Evolutionary conservation across 2,797 vertebrate genomes (phyloP).

Genomic region (Glossophaga mutica): DNA sequence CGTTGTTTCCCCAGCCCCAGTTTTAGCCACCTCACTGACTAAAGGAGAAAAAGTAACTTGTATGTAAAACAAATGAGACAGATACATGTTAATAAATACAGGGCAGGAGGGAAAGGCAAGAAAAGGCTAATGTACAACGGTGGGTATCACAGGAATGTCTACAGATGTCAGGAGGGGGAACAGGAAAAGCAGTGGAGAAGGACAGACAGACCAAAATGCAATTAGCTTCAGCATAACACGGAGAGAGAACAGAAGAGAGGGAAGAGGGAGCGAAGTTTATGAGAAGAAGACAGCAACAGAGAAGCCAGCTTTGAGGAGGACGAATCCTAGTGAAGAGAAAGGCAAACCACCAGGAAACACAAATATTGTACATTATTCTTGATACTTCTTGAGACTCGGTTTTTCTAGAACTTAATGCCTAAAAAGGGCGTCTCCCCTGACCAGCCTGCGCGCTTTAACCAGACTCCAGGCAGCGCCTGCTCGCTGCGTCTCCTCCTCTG

Average conservation of each 20-base stretch:
- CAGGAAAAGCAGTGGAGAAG: not conserved
- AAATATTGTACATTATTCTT: not conserved
- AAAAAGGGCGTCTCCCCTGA: not conserved
- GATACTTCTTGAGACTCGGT: not conserved
- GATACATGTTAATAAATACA: constrained; percentile 2
- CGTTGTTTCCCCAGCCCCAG: not conserved
- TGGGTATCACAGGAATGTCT: not conserved
- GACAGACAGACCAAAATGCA: not conserved
- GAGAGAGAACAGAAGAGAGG: not conserved
- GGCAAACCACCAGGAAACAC: not conserved
- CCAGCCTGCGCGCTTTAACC: not conserved
- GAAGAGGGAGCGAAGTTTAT: not conserved
- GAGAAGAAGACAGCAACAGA: not conserved
- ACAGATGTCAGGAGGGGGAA: not conserved
- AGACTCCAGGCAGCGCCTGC: accelerated
- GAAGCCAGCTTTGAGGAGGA: not conserved
- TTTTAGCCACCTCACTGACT: constrained; percentile 15
- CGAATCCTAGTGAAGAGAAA: not conserved
- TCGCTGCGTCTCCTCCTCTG: not conserved
- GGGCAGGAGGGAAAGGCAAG: not conserved
- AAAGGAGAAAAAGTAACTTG: not conserved
- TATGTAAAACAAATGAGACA: not conserved
- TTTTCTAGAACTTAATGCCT: not conserved
- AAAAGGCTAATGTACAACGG: not conserved
- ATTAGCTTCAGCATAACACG: not conserved